Conservation (phyloP, 2,113 vertebrate genomes). For the Sebastes schlegelii region DNA sequence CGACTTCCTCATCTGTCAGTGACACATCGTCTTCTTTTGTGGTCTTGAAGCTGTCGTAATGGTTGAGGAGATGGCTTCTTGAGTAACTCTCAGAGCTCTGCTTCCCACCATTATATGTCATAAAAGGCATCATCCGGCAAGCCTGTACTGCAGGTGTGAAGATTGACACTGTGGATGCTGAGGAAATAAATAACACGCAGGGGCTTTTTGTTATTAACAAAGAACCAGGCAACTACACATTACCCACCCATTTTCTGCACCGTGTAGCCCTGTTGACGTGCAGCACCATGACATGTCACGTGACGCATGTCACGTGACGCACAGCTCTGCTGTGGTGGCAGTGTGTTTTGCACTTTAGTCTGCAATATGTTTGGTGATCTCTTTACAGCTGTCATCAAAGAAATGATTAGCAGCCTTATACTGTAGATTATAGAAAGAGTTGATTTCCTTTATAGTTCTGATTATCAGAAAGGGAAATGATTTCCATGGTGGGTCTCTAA, state of each 20-base stretch:
- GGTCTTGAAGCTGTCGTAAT: conserved; percentile 35
- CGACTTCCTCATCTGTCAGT: conserved; percentile 21
- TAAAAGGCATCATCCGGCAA: conserved; percentile 14
- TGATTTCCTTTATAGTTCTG: conserved; percentile 17
- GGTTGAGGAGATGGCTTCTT: conserved; percentile 17
- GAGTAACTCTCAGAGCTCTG: conserved; percentile 21
- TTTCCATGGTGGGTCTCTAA: conserved; percentile 27
- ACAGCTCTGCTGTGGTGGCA: conserved; percentile 56
- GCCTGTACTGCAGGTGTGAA: conserved; percentile 10
- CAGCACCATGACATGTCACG: conserved; percentile 13
- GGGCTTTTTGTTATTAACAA: background rate
- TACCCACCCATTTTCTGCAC: background rate
- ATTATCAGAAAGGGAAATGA: conserved; percentile 19
- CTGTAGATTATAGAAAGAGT: background rate
- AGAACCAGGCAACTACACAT: background rate
- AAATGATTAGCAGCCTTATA: conserved; percentile 78
- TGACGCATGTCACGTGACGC: conserved; percentile 31
- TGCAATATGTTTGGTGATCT: conserved; percentile 51
- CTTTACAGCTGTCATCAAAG: conserved; percentile 48
- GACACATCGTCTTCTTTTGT: conserved; percentile 27
- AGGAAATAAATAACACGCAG: conserved; percentile 10
- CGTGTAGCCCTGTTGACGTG: background rate
- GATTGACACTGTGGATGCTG: conserved; percentile 18
- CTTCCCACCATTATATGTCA: conserved; percentile 11
- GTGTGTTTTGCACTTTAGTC: conserved; percentile 67